These are phyloP conservation scores for Homarus gammarus DNA, from an alignment of 2,888 invertebrate species.

Conservation along the genomic window DNA sequence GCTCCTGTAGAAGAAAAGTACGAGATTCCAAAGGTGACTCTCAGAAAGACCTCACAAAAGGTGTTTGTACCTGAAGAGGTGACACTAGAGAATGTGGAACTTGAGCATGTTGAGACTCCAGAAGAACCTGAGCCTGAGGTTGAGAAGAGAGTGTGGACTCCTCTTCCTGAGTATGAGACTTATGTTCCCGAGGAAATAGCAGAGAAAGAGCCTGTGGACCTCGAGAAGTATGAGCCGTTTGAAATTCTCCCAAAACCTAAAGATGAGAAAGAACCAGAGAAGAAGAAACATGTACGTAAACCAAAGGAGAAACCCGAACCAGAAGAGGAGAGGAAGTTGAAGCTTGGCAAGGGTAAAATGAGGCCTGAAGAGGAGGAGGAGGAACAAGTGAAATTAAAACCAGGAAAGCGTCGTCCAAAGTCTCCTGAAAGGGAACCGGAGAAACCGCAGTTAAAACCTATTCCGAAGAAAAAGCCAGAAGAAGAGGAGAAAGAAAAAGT, in stretches of 20 bases:
- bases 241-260: not conserved
- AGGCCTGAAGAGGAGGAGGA: constrained; percentile 43
- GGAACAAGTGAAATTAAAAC: constrained; percentile 33
- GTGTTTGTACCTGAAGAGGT: constrained; percentile 54
- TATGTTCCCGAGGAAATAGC: constrained; percentile 61
- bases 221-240: constrained; percentile 53
- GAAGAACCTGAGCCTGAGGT: constrained; percentile 47
- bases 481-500: constrained; percentile 44
- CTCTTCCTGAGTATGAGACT: constrained; percentile 58
- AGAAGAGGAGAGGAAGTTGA: constrained; percentile 26
- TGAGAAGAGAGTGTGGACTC: constrained; percentile 57
- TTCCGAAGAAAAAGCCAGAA: constrained; percentile 36
- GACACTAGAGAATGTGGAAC: constrained; percentile 46
- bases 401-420: constrained; percentile 35
- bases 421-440: constrained; percentile 47
- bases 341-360: constrained; percentile 25
- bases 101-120: constrained; percentile 50
- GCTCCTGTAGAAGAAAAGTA: constrained; percentile 26
- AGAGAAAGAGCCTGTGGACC: constrained; percentile 51
- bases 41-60: constrained; percentile 58
- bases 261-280: constrained; percentile 35
- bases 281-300: constrained; percentile 24
- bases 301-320: constrained; percentile 35
- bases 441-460: constrained; percentile 51
- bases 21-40: constrained; percentile 41